Percentiles rank a stretch among this genome's conserved stretches.
These are phyloP conservation scores for Glaucidium brasilianum DNA, from an alignment of 2,113 vertebrate species.

Conservation along the genomic window DNA sequence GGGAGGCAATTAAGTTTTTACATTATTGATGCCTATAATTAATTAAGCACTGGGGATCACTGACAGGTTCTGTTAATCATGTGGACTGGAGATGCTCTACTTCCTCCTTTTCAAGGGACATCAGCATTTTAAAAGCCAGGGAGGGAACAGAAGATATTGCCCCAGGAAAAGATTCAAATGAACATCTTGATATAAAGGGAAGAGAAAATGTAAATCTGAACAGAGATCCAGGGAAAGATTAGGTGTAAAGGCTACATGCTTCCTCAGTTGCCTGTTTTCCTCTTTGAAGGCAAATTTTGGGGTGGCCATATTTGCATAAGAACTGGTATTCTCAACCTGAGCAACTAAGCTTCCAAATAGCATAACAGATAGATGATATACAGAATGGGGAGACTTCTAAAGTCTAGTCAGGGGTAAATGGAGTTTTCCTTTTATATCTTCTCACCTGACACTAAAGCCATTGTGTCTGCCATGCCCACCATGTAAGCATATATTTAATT, in stretches of 20 bases:
- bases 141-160: background rate
- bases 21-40: background rate
- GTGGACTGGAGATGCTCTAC: background rate
- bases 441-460: background rate
- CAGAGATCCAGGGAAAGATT: background rate
- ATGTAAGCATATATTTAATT: background rate
- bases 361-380: background rate
- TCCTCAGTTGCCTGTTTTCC: background rate
- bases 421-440: background rate
- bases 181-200: background rate
- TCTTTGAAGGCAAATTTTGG: background rate
- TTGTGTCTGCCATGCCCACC: background rate
- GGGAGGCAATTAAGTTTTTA: background rate
- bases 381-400: background rate
- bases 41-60: background rate
- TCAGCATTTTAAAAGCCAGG: background rate
- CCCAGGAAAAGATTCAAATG: background rate
- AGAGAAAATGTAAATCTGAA: background rate
- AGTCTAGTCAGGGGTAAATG: background rate
- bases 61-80: background rate
- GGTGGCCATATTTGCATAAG: background rate
- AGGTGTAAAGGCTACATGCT: background rate
- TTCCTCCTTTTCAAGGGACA: background rate
- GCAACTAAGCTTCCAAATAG: background rate
- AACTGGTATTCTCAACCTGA: background rate